Evolutionary conservation across 2,113 vertebrate species (phyloP), one percentile per base, ranked within the genome.

Genomic region (Podiceps cristatus): DNA sequence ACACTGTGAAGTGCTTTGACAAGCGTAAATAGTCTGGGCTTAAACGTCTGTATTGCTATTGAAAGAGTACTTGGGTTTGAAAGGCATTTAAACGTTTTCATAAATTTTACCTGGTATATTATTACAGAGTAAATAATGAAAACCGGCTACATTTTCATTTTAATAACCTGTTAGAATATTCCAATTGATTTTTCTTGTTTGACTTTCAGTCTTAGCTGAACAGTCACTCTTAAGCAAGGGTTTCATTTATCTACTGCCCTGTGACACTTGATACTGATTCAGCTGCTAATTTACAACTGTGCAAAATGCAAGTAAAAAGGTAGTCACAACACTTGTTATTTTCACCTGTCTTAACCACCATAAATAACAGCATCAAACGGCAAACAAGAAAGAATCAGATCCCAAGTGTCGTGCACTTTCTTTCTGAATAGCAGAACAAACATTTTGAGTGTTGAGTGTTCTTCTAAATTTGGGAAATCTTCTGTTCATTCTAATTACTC

Each of bases 221-320:
- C 18, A 94, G 47, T 20, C 18, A 72, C 15, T 67, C 40, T 14
- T 80, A 64, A 53, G 1, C 1, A 17, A 75, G 10, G 3, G 14
- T 63, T 88, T 56, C 23, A 72, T 63, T 67, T 95, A 67, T 29
- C 44, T 86, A n/a, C 33, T 35, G 22, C 22, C 44, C 24, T 0
- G 0, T 0, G 0, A 44, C 42, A 37, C 13, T 89, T 0, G 0
- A 29, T 67, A 0, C 22, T 60, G 60, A 68, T 79, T 64, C 55
- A 83, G n/a, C 19, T 84, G 22, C 18, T 56, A 49, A 89, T 91
- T 89, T 91, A 84, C 15, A 86, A 2, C 19, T 49, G 7, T 68
- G 9, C 11, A 86, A 94, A 78, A 62, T 35, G 3, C 67, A 64
- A 85, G 25, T 53, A 68, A 50, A 93, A 84, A 60, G 3, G 12